These are phyloP conservation scores for Schrankia costaestrigalis DNA, from an alignment of 2,888 invertebrate genomes.

Conservation along the genomic window DNA sequence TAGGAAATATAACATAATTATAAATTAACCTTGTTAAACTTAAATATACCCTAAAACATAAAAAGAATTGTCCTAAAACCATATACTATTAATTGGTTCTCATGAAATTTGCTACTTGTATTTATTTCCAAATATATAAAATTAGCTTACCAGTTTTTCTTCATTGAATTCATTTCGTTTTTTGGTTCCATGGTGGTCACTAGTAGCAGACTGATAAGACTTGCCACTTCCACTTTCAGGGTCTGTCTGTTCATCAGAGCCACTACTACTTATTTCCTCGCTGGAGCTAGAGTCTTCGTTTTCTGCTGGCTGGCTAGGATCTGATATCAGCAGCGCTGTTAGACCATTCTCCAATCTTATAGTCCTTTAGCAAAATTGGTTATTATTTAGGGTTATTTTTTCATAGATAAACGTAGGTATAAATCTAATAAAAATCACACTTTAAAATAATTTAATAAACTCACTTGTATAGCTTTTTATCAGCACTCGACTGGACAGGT, in stretches of 20 bases:
- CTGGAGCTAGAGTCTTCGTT: constrained; percentile 47
- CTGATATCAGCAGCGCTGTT: constrained; percentile 86
- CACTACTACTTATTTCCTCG: constrained; percentile 58
- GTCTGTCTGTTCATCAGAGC: constrained; percentile 51
- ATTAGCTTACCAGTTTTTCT: constrained; percentile 71
- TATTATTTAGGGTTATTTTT: constrained; percentile 4
- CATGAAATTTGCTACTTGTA: too few species aligned
- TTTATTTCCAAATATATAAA: background rate
- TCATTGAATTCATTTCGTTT: constrained; percentile 61
- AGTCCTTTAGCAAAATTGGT: constrained; percentile 24
- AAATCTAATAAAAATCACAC: background rate
- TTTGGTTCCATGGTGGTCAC: constrained; percentile 58
- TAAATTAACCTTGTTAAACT: too few species aligned
- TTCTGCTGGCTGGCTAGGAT: constrained; percentile 63
- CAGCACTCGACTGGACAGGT: constrained; percentile 87
- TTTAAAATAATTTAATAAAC: constrained; percentile 17
- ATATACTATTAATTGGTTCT: too few species aligned
- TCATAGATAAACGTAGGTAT: background rate
- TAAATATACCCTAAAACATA: too few species aligned
- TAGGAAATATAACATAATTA: too few species aligned
- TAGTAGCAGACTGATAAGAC: constrained; percentile 55
- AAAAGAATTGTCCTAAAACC: too few species aligned
- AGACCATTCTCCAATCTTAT: constrained; percentile 84
- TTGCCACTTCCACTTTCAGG: constrained; percentile 68
- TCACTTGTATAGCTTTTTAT: constrained; percentile 89